Evolutionary conservation across 2,113 vertebrate species (phyloP), one percentile per base, ranked within the genome.

Genomic region (crab-eating macaque (Macaca fascicularis)): DNA sequence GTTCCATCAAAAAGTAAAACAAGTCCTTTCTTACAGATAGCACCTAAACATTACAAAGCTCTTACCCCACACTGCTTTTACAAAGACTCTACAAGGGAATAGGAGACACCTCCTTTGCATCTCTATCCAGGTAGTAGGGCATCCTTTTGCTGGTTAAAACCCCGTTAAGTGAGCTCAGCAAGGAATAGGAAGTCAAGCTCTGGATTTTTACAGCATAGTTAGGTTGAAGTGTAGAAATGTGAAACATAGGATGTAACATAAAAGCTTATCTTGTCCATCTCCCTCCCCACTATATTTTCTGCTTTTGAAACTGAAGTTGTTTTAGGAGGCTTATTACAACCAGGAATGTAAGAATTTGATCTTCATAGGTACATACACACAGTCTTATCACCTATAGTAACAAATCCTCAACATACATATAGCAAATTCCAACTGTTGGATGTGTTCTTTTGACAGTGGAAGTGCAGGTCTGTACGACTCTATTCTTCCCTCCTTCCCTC

Each of bases 331-430:
- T 80, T 72, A 69, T 85, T 69, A 32, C 5, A 85, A 32, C 4
- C 16, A 75, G 43, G 50, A 90, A 92, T 57, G 48, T 59, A 89
- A 96, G 52, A 81, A 81, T 45, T 85, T 75, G 20, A 27, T 90
- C 57, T 94, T 84, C 70, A 35, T 76, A 30, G 55, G 69, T 85
- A 78, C 13, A 89, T 48, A 76, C 43, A 80, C 38, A 81, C 19
- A 90, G 50, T 82, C 75, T 70, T 25, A 38, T 95, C 69, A 76
- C 45, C 80, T 89, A 81, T 93, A 76, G 89, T 70, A 95, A 82
- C 72, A 55, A 38, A 59, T 55, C 64, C 57, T 94, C 64, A 45
- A n/a, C 38, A 93, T 12, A 84, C 50, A 69, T 22, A 86, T 8
- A 82, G 43, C 17, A 90, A 94, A 93, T 70, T 67, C 35, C 67